Evolutionary conservation across 2,797 vertebrate species (phyloP), one percentile per base, ranked within the genome.

Genomic region (Acanthurus lineatus): DNA sequence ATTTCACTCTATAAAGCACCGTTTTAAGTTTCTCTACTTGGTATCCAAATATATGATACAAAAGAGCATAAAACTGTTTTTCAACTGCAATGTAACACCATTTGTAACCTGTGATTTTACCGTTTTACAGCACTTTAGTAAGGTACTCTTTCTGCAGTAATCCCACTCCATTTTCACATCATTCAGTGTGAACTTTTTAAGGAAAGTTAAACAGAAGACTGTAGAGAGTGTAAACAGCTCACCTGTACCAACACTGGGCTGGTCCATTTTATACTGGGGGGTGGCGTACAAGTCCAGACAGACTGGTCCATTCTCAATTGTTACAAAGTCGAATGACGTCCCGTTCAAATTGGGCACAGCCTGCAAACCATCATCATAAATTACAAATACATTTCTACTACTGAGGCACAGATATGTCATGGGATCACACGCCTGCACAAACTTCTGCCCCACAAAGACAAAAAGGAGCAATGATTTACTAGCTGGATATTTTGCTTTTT

Each of bases 251-350:
- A 95, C 92, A 9, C 86, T 91, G 0, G 93, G 82, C 57, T 94
- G 94, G 59, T 97, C 96, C 93, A 96, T 95, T 85, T 97, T 97
- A 91, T 99, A 99, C 81, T 97, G 97, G 0, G 98, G 98, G 32
- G 96, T 99, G 61, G 97, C 97, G 85, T 97, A 99, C 80, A 97
- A 11, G 61, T 98, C 97, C 19, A 94, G 79, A 86, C 95, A 95
- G 82, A 95, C 91, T 0, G 98, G 98, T 28, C 98, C 97, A 0
- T 99, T 99, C 74, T 98, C 97, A 6, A 95, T 76, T 0, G 96
- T 91, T 0, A 97, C 91, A 40, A 97, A 99, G 74, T 98, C 97
- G 77, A 97, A 94, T 3, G 98, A 97, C 5, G 94, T 99, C 72
- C 98, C 97, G 0, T 99, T 99, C 84, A 96, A 95, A 3, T 96